Base-by-base conservation (phyloP, 1,140 invertebrate genomes). In the Neuroterus valhalla region DNA sequence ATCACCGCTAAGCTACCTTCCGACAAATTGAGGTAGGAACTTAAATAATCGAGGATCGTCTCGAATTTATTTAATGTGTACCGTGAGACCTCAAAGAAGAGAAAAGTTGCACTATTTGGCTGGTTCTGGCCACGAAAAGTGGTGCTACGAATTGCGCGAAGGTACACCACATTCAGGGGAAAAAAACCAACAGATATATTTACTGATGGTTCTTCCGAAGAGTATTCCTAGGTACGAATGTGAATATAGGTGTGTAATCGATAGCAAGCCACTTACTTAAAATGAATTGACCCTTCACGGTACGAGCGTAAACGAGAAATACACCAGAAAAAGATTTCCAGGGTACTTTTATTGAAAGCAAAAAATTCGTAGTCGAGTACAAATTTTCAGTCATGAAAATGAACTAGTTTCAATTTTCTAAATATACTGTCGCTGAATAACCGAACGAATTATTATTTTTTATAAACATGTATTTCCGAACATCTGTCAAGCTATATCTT, bases 231-330 rank as follows among this genome's bases (percentile, higher is more conserved):
- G 31, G 55, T 62, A 12, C 15, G 26, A 62, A 62, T 62, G 52
- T 62, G 14, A 31, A 62, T 14, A 15, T 62, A 26, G 26, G 17
- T 48, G 8, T 17, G 26, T 62, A 62, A 62, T 38, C 55, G 55
- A 62, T 62, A 31, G 55, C 21, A n/a, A 62, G 55, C 55, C 55
- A 62, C 55, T 62, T 62, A 62, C 55, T 62, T 62, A 62, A 62
- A 62, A 62, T 62, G 31, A 62, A 62, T 62, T 62, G 55, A 23
- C 55, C 21, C 55, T 26, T 62, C 26, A 62, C 14, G 14, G 31
- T 15, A 62, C 23, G 21, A 19, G 12, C 48, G 11, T 11, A 50
- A 6, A 17, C n/a, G 15, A n/a, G 15, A 62, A 62, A 26, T 21
- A 14, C 12, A 62, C 14, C 4, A 62, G 31, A 62, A 12, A 26